These are phyloP conservation scores for Ptychobarbus kaznakovi DNA, from an alignment of 2,797 vertebrate genomes.

Conservation along the genomic window DNA sequence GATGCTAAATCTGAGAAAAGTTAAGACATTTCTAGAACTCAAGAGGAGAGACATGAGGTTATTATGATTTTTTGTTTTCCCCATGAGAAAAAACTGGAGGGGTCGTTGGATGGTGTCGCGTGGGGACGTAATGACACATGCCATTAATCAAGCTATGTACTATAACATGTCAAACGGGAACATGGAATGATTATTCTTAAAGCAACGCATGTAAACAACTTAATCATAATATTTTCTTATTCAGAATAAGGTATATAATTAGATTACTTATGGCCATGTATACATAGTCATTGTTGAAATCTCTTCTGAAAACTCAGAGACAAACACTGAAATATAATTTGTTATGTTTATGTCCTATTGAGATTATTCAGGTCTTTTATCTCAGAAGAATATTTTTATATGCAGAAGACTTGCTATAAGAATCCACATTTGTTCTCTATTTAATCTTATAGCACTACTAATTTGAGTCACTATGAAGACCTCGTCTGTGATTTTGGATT, in stretches of 20 bases:
- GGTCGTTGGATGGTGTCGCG: no score
- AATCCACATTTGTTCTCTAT: not conserved
- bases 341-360: not conserved
- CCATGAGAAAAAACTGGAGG: not conserved
- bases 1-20: not conserved
- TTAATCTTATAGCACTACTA: not conserved
- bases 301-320: not conserved
- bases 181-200: no score
- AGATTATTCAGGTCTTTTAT: not conserved
- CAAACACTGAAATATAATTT: not conserved
- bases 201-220: no score
- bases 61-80: not conserved
- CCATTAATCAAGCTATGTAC: no score
- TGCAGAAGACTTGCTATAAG: not conserved
- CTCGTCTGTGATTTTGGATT: not conserved
- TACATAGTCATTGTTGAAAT: not conserved
- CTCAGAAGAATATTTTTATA: not conserved
- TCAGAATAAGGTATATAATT: no score
- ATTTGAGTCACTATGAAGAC: not conserved
- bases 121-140: no score
- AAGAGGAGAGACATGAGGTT: not conserved
- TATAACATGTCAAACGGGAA: no score
- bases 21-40: not conserved
- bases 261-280: no score
- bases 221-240: no score